These are phyloP conservation scores for Chloroceryle inda DNA, from an alignment of 2,797 vertebrate genomes.

Conservation along the genomic window DNA sequence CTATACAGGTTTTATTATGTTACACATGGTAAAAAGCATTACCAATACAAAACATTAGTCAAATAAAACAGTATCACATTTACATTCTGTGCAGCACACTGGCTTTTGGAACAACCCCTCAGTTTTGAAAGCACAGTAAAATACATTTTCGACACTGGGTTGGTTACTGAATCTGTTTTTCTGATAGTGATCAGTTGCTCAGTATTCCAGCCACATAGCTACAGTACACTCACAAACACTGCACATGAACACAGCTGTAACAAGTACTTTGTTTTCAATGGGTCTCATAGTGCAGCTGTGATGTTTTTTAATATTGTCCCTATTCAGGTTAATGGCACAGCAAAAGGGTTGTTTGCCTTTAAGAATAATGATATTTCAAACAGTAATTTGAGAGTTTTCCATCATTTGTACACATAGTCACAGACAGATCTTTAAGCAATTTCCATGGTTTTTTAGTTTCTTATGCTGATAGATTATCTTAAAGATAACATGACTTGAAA, in stretches of 20 bases:
- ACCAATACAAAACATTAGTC: not conserved
- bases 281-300: not conserved
- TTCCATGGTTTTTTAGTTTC: not conserved
- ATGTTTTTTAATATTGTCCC: not conserved
- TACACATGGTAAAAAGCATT: not conserved
- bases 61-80: not conserved
- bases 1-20: not conserved
- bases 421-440: not conserved
- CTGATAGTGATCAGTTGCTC: not conserved
- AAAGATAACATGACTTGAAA: constrained; percentile 27
- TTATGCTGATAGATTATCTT: constrained; percentile 14
- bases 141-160: not conserved
- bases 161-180: not conserved
- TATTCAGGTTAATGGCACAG: constrained; percentile 32
- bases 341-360: constrained; percentile 5
- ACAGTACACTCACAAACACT: not conserved
- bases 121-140: not conserved
- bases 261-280: not conserved
- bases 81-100: not conserved
- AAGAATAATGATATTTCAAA: constrained; percentile 12
- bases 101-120: not conserved
- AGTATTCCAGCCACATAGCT: not conserved
- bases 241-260: not conserved
- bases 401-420: not conserved
- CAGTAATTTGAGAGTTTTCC: constrained; percentile 27